Conservation (phyloP, 2,797 vertebrate species). For the Onychomys leucogaster region DNA sequence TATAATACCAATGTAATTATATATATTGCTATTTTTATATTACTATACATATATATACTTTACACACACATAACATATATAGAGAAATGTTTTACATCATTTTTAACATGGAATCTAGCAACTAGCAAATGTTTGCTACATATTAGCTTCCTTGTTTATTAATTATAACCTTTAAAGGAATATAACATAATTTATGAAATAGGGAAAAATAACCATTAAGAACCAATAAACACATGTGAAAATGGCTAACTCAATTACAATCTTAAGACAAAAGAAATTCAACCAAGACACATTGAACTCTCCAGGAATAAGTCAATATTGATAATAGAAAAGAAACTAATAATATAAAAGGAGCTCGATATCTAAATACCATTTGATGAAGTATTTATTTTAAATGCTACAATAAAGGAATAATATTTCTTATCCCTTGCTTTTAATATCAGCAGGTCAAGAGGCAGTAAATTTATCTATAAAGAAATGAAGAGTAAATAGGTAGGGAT, state of each 20-base stretch:
- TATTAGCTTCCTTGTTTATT: not conserved
- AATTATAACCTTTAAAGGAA: not conserved
- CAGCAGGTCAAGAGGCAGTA: not conserved
- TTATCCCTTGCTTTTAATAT: not conserved
- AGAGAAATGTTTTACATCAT: not conserved
- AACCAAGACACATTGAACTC: not conserved
- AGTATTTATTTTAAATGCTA: not conserved
- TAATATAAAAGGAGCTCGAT: not conserved
- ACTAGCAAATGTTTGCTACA: not conserved
- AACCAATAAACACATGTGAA: not conserved
- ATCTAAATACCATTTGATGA: not conserved
- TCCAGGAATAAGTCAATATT: not conserved
- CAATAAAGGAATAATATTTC: conserved; percentile 28
- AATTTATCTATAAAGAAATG: conserved; percentile 19
- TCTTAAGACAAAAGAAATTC: not conserved
- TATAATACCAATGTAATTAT: not conserved
- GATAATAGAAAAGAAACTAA: not conserved
- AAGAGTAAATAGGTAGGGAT: not conserved
- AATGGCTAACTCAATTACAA: not conserved
- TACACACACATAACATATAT: not conserved
- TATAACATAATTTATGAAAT: not conserved
- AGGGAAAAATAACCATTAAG: not conserved
- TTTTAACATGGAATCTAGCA: not conserved
- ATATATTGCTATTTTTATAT: not conserved
- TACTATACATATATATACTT: not conserved